phyloP scores from a whole-genome alignment of 2,113 vertebrate genomes.

The Protobothrops flavoviridis region DNA sequence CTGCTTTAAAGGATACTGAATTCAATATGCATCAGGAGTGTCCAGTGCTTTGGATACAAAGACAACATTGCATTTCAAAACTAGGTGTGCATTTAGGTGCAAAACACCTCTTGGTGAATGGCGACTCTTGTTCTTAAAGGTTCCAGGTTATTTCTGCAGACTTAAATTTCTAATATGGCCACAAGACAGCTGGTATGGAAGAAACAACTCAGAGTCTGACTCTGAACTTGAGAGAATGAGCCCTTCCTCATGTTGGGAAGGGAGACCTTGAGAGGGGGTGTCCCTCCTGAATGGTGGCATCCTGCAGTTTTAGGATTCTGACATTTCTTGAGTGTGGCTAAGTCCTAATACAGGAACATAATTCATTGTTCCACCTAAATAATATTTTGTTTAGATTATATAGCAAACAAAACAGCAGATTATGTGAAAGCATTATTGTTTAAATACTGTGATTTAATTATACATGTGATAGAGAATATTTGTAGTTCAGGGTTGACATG shows the following conservation, averaged over 20 bases:
- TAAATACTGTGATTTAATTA: conserved; percentile 40
- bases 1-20: not conserved
- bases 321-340: not conserved
- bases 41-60: not conserved
- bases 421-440: conserved; percentile 33
- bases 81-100: not conserved
- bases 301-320: not conserved
- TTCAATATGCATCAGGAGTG: not conserved
- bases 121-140: not conserved
- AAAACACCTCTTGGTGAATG: not conserved
- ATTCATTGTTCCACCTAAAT: not conserved
- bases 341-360: not conserved
- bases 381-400: conserved; percentile 7
- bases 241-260: not conserved
- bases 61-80: not conserved
- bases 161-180: not conserved
- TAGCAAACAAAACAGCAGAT: conserved; percentile 27
- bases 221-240: not conserved
- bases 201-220: not conserved
- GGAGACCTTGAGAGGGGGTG: not conserved
- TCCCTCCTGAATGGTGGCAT: not conserved
- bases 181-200: not conserved
- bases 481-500: not conserved
- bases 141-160: not conserved
- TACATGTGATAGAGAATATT: not conserved